A percentile compares a stretch with the other conserved stretches of the same genome.
Conservation (phyloP, 2,888 invertebrate species). For the Ochropacha duplaris region DNA sequence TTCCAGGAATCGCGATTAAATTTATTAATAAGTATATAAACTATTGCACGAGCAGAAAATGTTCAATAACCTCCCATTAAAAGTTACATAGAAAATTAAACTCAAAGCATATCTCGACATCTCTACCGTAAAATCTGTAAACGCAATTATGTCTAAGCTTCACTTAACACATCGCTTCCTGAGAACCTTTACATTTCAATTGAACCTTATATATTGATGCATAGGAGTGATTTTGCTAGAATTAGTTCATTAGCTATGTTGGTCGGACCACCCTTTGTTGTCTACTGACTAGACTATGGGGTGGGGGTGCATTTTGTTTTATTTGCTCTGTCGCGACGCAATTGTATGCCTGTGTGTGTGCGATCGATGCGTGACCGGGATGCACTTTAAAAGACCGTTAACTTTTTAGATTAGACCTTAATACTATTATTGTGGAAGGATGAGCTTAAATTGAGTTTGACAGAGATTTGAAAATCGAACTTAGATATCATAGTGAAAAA, state of each 20-base stretch:
- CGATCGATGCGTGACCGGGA: conserved; percentile 52
- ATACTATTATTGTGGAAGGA: too few species aligned
- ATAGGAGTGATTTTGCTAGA: conserved; percentile 37
- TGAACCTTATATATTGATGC: conserved; percentile 11
- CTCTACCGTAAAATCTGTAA: conserved; percentile 70
- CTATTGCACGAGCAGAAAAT: neutral
- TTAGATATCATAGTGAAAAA: too few species aligned
- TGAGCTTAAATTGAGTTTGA: too few species aligned
- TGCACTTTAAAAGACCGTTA: conserved; percentile 33
- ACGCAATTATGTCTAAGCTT: conserved; percentile 74
- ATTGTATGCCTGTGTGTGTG: conserved; percentile 34
- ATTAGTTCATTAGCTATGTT: conserved; percentile 32
- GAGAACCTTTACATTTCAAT: conserved; percentile 20
- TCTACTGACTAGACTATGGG: conserved; percentile 72
- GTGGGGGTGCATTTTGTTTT: conserved; percentile 71
- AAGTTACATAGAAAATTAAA: conserved; percentile 16
- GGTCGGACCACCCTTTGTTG: conserved; percentile 72
- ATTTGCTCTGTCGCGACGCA: conserved; percentile 60
- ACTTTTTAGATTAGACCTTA: neutral
- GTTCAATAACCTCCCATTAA: conserved; percentile 3
- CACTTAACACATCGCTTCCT: conserved; percentile 75
- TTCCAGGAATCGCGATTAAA: too few species aligned
- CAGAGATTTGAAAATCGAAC: too few species aligned
- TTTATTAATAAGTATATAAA: too few species aligned
- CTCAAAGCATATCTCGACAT: conserved; percentile 29